Percentiles rank a stretch among this genome's conserved stretches.
These are phyloP conservation scores for Omphaloscelis lunosa DNA, from an alignment of 2,888 invertebrate species.

Conservation along the genomic window DNA sequence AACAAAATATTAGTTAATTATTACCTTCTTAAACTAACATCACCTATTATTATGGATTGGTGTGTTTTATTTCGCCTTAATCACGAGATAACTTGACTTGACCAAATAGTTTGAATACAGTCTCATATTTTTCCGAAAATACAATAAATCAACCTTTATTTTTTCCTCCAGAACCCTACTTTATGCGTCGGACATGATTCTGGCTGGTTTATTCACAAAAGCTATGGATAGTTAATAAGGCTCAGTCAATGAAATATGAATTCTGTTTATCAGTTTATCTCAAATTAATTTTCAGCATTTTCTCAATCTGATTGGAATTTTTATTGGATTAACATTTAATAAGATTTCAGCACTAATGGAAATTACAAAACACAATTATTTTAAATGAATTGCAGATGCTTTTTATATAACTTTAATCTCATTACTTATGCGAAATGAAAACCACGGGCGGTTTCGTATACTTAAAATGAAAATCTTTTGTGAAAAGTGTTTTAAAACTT, in stretches of 20 bases:
- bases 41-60: too few relatives aligned
- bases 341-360: constrained; percentile 32
- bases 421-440: constrained; percentile 48
- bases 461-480: constrained; percentile 17
- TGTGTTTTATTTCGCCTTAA: background rate
- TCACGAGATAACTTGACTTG: background rate
- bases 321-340: constrained; percentile 24
- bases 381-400: constrained; percentile 48
- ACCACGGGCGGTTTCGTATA: constrained; percentile 15
- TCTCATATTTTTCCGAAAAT: background rate
- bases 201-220: constrained; percentile 14
- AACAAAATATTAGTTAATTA: background rate
- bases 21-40: background rate
- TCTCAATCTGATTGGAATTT: constrained; percentile 29
- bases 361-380: constrained; percentile 49
- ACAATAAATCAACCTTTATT: background rate
- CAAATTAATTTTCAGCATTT: constrained; percentile 36
- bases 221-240: constrained; percentile 22
- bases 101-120: background rate
- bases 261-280: constrained; percentile 39
- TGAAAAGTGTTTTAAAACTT: background rate
- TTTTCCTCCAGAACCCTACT: constrained; percentile 7
- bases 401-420: constrained; percentile 50
- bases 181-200: background rate
- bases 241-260: constrained; percentile 45